phyloP scores from a whole-genome alignment of 2,797 vertebrate species.

The Takifugu rubripes region DNA sequence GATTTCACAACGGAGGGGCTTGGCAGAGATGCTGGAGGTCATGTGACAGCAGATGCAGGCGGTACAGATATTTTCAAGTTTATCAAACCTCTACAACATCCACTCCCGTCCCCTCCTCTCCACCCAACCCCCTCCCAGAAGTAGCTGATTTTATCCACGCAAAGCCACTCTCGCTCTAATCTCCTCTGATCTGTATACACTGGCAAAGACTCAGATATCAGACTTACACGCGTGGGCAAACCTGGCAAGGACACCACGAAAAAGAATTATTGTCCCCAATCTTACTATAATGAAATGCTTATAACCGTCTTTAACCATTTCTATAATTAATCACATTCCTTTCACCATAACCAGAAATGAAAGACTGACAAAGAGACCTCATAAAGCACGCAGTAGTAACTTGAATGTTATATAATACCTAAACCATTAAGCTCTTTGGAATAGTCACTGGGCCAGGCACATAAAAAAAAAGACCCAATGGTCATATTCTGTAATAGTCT shows the following conservation, averaged over 20 bases:
- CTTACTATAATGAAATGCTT: no score
- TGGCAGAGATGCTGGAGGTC: slow-evolving; percentile 13
- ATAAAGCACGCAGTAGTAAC: slow-evolving; percentile 67
- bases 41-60: slow-evolving; percentile 7
- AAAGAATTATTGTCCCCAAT: slow-evolving; percentile 5
- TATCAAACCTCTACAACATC: slow-evolving; percentile 26
- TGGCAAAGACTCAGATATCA: slow-evolving; percentile 65
- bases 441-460: slow-evolving; percentile 40
- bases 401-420: slow-evolving; percentile 67
- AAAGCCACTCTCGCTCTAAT: slow-evolving; percentile 72
- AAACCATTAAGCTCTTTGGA: slow-evolving; percentile 71
- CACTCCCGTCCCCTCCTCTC: slow-evolving; percentile 12
- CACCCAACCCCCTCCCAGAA: slow-evolving; percentile 32
- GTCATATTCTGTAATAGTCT: slow-evolving; percentile 24
- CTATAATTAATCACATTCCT: no score
- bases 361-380: slow-evolving; percentile 57
- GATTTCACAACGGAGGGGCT: slow-evolving; percentile 16
- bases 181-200: slow-evolving; percentile 65
- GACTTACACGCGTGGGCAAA: slow-evolving; percentile 34
- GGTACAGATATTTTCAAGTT: slow-evolving; percentile 27
- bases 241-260: slow-evolving; percentile 13
- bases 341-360: slow-evolving; percentile 18
- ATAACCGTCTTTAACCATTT: no score
- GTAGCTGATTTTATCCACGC: slow-evolving; percentile 72
- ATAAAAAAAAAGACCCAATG: slow-evolving; percentile 29